These are phyloP conservation scores for Dermatemys mawii DNA, from an alignment of 2,113 vertebrate species.

Conservation along the genomic window DNA sequence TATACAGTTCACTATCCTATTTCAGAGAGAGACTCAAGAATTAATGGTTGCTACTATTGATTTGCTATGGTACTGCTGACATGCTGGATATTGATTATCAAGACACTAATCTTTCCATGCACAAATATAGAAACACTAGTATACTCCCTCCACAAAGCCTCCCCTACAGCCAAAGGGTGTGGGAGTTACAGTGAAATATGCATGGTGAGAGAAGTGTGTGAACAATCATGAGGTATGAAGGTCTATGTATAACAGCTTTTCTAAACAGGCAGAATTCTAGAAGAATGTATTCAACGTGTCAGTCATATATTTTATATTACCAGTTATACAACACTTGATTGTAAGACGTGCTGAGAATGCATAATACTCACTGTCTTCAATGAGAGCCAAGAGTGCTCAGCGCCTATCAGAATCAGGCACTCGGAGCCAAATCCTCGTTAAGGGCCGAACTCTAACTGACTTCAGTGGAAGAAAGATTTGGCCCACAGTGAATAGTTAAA, in stretches of 20 bases:
- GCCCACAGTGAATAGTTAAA: not conserved
- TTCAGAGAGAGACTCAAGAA: constrained; percentile 31
- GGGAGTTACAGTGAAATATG: constrained; percentile 5
- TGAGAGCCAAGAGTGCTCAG: not conserved
- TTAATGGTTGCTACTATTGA: constrained; percentile 46
- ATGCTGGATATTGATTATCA: constrained; percentile 42
- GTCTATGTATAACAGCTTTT: not conserved
- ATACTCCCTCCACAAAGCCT: not conserved
- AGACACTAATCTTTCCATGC: constrained; percentile 22
- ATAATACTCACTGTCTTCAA: not conserved
- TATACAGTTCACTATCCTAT: constrained; percentile 56
- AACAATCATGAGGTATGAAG: not conserved
- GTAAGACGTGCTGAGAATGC: not conserved
- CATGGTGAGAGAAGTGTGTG: not conserved
- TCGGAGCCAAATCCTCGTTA: not conserved
- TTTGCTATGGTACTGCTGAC: constrained; percentile 55
- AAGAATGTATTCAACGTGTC: not conserved
- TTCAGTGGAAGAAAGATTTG: not conserved
- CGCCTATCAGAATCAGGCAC: not conserved
- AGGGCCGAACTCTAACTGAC: not conserved
- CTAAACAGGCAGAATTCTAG: not conserved
- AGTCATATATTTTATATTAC: not conserved
- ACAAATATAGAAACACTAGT: not conserved
- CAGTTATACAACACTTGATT: not conserved
- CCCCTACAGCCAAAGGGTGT: constrained; percentile 18